Evolutionary conservation across 2,888 invertebrate species (phyloP), one percentile per base, ranked within the genome.

Genomic region (Lapara coniferarum): DNA sequence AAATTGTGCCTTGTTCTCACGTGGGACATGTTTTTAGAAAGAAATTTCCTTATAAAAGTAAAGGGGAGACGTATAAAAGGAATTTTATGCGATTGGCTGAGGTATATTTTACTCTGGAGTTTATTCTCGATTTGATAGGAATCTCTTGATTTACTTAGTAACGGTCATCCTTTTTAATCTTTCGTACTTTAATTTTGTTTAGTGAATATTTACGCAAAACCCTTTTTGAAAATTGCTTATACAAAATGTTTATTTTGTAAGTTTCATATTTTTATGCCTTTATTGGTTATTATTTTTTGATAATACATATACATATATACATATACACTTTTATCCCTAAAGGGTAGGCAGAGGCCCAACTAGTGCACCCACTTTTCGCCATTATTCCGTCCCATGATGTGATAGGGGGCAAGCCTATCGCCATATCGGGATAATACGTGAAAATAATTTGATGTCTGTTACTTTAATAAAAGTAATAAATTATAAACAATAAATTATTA

Each of bases 21-120:
- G 99, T 99, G 44, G 99, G 99, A 1, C 99, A 99, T 93, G 98
- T 99, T 80, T 99, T 99, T 95, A 95, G 99, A 73, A 98, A 98
- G 86, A 95, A 97, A 70, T 97, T 98, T 63, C 99, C 99, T 0
- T 99, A 99, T 93, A 97, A 97, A 88, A 98, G 98, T 97, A 94
- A 97, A 69, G 95, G 96, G 46, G 98, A 97, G 66, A 97, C 98
- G 66, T 95, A 98, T 73, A 97, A 97, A 88, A 96, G 97, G 85
- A 99, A 99, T 91, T 97, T 97, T 14, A 96, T 98, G 70, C 96
- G 99, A 75, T 94, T 99, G 82, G 99, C 99, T 52, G 97, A 98
- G 94, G 95, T 92, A 75, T n/a, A 52, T 49, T 25, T 70, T 49
- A 19, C 14, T 57, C 3, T 46, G 46, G 19, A 55, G 55, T 12